Evolutionary conservation across 2,113 vertebrate genomes (phyloP), one percentile per base, ranked within the genome.

Genomic region (Pseudorasbora parva): DNA sequence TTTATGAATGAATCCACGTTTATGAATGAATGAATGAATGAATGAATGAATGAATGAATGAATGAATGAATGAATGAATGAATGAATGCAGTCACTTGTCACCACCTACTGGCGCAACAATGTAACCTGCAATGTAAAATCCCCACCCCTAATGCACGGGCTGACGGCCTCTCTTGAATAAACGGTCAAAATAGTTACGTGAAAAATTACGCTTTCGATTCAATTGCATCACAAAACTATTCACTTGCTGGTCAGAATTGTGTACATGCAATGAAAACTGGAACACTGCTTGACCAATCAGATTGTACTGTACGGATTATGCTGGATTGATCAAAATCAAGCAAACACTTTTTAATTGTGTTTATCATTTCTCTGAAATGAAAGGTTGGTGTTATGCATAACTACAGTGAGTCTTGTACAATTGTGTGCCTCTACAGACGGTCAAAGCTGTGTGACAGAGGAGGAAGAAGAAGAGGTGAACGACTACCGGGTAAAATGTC

Each of bases 401-500:
- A 30, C 62, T 23, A 33, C 4, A 84, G 49, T 4, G 60, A 6
- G 12, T 30, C 79, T 76, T 30, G 56, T 73, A 74, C 21, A 37
- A 19, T 21, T 84, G 27, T 84, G 71, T 88, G 33, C 82, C 43
- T 75, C 56, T 64, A 21, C 90, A 94, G 93, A 92, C 62, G 88
- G 87, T 7, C 45, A 81, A 57, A 12, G 8, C n/a, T 59, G 25
- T 62, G 23, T 64, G 25, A 85, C 78, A 43, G 90, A 89, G 21
- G 94, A 96, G 25, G 94, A 96, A 84, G 93, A 93, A 85, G 94
- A 95, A 71, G 95, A 96, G 87, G 91, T 95, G 84, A 86, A 23
- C 62, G 94, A 96, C 72, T 94, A 95, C 86, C 89, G 93, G 11
- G 90, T 96, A n/a, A 96, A 97, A 89, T 97, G 94, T 92, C 92